Evolutionary conservation across 2,797 vertebrate genomes (phyloP).

Genomic region (Cheirogaleus major): DNA sequence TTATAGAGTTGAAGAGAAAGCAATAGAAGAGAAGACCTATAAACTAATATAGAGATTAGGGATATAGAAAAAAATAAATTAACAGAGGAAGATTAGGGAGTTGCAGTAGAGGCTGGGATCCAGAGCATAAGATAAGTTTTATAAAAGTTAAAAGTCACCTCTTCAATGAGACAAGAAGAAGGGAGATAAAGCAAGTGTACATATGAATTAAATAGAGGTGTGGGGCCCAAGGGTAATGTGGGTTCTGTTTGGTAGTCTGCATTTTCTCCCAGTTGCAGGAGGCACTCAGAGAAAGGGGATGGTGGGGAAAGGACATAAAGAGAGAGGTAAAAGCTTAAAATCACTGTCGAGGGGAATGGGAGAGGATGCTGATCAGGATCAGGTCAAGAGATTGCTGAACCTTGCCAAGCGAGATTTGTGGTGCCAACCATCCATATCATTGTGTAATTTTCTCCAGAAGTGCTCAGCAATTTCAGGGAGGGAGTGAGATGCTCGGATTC

Average conservation of each 20-base stretch:
- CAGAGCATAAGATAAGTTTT: neutral
- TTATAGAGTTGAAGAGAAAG: neutral
- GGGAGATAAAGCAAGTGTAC: neutral
- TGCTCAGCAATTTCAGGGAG: neutral
- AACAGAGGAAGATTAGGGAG: neutral
- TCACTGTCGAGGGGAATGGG: neutral
- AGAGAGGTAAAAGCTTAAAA: neutral
- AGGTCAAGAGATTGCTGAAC: neutral
- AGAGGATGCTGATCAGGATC: neutral
- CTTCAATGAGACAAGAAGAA: neutral
- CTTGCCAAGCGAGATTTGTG: neutral
- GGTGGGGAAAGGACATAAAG: neutral
- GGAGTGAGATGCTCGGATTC: neutral
- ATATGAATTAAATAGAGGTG: neutral
- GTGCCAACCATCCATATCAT: neutral
- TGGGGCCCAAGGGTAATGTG: neutral
- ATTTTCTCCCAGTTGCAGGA: neutral
- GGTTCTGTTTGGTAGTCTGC: neutral
- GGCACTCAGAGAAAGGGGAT: neutral
- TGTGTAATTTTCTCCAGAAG: slow-evolving; percentile 14
- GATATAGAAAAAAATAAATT: neutral
- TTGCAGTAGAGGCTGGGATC: neutral
- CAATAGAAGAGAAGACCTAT: neutral
- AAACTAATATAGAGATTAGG: neutral
- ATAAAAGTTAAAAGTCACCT: neutral